phyloP scores from a whole-genome alignment of 2,797 vertebrate genomes.

The Dipus sagitta region DNA sequence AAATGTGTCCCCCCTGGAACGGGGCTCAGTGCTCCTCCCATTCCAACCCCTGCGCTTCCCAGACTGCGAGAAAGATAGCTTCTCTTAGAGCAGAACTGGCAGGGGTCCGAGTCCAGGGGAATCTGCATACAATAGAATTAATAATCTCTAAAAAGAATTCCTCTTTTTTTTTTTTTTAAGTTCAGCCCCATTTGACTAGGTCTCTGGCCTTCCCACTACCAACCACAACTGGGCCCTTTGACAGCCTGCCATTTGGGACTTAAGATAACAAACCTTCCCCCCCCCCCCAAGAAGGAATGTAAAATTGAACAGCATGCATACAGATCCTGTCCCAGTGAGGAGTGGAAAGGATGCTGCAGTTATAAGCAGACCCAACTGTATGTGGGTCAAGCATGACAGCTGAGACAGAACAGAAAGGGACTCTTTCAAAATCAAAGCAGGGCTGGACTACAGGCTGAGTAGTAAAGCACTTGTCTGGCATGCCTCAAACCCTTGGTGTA shows the following conservation, averaged over 20 bases:
- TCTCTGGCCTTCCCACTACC: constrained; percentile 15
- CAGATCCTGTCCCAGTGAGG: neutral
- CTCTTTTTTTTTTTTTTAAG: neutral
- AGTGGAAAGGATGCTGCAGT: neutral
- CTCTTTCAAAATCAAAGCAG: neutral
- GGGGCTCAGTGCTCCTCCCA: neutral
- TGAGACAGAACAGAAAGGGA: neutral
- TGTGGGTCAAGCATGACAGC: neutral
- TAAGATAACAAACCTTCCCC: constrained; percentile 3
- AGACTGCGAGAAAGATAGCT: neutral
- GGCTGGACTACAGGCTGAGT: neutral
- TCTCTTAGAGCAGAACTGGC: neutral
- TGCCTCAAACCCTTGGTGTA: too few species aligned
- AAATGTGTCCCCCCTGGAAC: neutral
- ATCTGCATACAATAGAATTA: neutral
- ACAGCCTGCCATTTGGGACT: neutral
- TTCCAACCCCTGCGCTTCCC: neutral
- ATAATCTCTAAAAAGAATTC: neutral
- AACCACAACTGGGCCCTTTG: neutral
- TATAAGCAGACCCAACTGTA: neutral
- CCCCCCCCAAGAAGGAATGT: constrained; percentile 30
- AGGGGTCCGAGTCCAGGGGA: neutral
- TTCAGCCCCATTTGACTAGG: neutral
- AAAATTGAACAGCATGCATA: neutral
- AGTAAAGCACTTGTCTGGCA: neutral